Conservation (phyloP, 1,140 invertebrate species). For the Aphaenogaster floridana region DNA sequence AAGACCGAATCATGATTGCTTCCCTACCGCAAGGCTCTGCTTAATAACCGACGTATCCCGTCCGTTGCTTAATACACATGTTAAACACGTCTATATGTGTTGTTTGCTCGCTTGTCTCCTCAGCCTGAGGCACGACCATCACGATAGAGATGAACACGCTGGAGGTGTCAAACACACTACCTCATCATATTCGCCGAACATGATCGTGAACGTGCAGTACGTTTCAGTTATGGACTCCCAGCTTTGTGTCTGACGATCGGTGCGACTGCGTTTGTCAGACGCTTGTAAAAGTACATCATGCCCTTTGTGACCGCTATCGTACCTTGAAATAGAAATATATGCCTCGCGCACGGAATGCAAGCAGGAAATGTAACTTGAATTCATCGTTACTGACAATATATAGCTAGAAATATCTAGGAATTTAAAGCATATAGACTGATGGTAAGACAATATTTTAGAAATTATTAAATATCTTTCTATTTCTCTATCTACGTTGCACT, state of each 20-base stretch:
- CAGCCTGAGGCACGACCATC: constrained; percentile 61
- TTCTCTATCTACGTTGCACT: neutral
- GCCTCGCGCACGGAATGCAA: neutral
- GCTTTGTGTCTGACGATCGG: constrained; percentile 69
- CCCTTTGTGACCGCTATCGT: neutral
- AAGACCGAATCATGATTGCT: constrained; percentile 64
- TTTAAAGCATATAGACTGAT: neutral
- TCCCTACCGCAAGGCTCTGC: constrained; percentile 63
- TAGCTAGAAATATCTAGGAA: neutral
- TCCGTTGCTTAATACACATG: constrained; percentile 71
- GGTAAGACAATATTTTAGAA: neutral
- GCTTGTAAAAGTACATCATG: constrained; percentile 37
- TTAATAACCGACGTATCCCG: constrained; percentile 69
- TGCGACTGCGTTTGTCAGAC: constrained; percentile 56
- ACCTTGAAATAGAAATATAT: constrained; percentile 6
- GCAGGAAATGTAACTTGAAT: neutral
- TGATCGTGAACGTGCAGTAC: constrained; percentile 57
- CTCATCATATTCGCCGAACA: constrained; percentile 65
- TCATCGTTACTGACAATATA: neutral
- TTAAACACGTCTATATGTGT: constrained; percentile 61
- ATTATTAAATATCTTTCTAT: neutral
- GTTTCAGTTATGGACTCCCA: constrained; percentile 51
- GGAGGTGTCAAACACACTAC: constrained; percentile 75
- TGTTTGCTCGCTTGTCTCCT: constrained; percentile 65
- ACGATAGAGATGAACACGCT: constrained; percentile 66